phyloP scores from a whole-genome alignment of 2,888 invertebrate species.

The Octonoba sinensis region DNA sequence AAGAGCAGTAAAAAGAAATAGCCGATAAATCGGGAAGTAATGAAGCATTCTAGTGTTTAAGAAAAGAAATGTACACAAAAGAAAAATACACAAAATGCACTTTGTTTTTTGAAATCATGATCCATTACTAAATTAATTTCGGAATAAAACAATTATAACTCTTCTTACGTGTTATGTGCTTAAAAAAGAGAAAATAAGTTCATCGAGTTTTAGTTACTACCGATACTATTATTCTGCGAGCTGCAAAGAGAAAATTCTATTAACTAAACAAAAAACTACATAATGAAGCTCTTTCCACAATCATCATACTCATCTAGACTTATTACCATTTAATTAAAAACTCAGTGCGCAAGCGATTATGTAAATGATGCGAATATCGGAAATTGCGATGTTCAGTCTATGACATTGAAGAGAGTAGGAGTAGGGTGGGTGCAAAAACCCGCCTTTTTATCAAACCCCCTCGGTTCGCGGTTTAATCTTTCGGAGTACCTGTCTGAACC shows the following conservation, averaged over 20 bases:
- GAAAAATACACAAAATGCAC: too few species aligned
- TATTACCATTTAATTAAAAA: constrained; percentile 65
- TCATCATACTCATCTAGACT: constrained; percentile 58
- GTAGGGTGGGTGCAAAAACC: neutral
- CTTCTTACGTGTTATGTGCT: too few species aligned
- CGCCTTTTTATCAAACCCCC: constrained; percentile 14
- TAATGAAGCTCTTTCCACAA: constrained; percentile 40
- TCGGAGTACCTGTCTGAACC: constrained; percentile 57
- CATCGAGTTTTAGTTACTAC: constrained; percentile 11
- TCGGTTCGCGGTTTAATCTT: constrained; percentile 27
- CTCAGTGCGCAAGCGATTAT: constrained; percentile 46
- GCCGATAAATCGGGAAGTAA: too few species aligned
- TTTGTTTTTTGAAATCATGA: too few species aligned
- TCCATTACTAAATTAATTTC: too few species aligned
- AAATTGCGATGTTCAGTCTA: constrained; percentile 30
- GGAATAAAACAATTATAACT: too few species aligned
- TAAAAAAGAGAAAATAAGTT: neutral
- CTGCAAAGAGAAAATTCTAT: constrained; percentile 16
- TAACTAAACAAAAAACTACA: constrained; percentile 28
- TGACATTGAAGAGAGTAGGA: constrained; percentile 4
- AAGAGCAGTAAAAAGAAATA: too few species aligned
- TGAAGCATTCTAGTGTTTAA: too few species aligned
- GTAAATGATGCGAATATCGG: constrained; percentile 54
- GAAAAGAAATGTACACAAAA: too few species aligned
- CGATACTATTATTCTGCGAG: constrained; percentile 11